phyloP scores from a whole-genome alignment of 2,888 invertebrate species.

The Dascillus cervinus region DNA sequence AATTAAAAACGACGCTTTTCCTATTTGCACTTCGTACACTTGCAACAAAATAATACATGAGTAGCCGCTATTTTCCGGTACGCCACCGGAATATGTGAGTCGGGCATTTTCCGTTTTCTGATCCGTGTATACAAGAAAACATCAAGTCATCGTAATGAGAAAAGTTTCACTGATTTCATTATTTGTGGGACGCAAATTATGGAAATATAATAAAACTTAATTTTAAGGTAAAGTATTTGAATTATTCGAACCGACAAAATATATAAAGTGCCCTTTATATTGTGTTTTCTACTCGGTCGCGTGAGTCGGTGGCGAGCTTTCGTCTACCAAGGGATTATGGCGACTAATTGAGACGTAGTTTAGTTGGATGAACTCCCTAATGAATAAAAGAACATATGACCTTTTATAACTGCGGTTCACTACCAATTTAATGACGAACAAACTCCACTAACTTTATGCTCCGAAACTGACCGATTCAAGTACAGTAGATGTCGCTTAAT shows the following conservation, averaged over 20 bases:
- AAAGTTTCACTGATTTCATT: slow-evolving; percentile 27
- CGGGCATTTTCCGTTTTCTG: too few species aligned
- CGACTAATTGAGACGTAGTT: slow-evolving; percentile 18
- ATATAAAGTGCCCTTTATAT: slow-evolving; percentile 22
- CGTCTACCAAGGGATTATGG: slow-evolving; percentile 16
- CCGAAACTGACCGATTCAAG: too few species aligned
- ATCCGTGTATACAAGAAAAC: slow-evolving; percentile 12
- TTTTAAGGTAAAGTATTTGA: slow-evolving; percentile 25
- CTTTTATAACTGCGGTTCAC: slow-evolving; percentile 10
- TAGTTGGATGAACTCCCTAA: slow-evolving; percentile 16
- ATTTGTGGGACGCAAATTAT: slow-evolving; percentile 27
- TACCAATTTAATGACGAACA: too few species aligned
- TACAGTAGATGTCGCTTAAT: too few species aligned
- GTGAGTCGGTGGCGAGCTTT: slow-evolving; percentile 8
- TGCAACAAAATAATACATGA: slow-evolving; percentile 13
- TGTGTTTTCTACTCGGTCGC: slow-evolving; percentile 15
- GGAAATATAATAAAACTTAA: slow-evolving; percentile 25
- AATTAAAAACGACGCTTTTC: too few species aligned
- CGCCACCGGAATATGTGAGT: slow-evolving; percentile 8
- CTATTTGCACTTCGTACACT: too few species aligned
- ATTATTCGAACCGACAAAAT: slow-evolving; percentile 22
- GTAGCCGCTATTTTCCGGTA: slow-evolving; percentile 8
- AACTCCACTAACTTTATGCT: too few species aligned
- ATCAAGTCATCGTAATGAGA: slow-evolving; percentile 24
- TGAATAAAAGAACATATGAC: slow-evolving; percentile 17